Base-by-base conservation (phyloP, 2,888 invertebrate genomes). In the Amiota mariae region DNA sequence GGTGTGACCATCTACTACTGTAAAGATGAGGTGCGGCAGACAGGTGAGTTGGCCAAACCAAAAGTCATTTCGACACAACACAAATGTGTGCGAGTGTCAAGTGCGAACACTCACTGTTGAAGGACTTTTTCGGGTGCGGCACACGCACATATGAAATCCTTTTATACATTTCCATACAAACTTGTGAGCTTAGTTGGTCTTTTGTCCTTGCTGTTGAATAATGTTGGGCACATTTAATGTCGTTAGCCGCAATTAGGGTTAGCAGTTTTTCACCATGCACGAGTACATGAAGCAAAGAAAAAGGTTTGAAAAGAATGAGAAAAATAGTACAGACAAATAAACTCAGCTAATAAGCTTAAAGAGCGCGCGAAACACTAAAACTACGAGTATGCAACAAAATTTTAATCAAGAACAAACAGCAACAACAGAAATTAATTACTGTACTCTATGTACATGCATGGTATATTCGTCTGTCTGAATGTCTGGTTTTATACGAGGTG, bases 211-310 rank as follows among this genome's bases (percentile, higher is more conserved):
- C 70, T 57, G 51, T 71, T 36, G 61, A 71, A 61, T 71, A 71
- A 71, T 51, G 48, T 71, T 20, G 18, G 48, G 47, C 13, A 71
- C 71, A 48, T 61, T 71, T 61, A 64, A 20, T 71, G 71, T 71
- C 59, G 24, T 59, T 59, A 24, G 57, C 36, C 36, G 64, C 36
- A 71, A 64, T 71, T 71, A 71, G n/a, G 71, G 71, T 63, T 57
- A 57, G 70, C 47, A 36, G 36, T 36, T 36, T 36, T 36, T 36
- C 36, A 36, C 36, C 36, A 36, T 70, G 56, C 10, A n/a, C 15
- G 57, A 15, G 57, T 59, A 24, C 59, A 11, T 20, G 20, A 59
- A 59, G 18, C 36, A 36, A 36, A 36, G 36, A 36, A 36, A 2
- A 36, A 36, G 36, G 36, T 36, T 36, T 36, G 6, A 36, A 36